Percentiles rank a stretch among this genome's conserved stretches.
phyloP scores from a whole-genome alignment of 2,888 invertebrate genomes.

The Eupithecia vulgata region DNA sequence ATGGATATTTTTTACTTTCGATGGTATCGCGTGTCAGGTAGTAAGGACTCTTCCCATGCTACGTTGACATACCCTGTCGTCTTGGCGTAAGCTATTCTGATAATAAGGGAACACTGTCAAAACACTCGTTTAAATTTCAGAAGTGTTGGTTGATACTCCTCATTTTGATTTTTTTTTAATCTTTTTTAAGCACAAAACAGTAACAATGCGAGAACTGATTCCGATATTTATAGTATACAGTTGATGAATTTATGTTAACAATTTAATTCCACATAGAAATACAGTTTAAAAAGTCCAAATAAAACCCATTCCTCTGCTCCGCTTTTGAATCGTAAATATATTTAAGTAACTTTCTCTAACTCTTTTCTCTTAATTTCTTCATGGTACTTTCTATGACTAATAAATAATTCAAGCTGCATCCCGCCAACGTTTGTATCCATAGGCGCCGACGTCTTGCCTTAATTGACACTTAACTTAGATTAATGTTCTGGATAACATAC shows the following conservation, averaged over 20 bases:
- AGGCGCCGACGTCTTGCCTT: conserved; percentile 38
- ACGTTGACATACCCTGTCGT: too few species aligned
- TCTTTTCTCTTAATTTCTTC: background rate
- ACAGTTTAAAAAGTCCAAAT: background rate
- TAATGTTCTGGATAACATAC: conserved; percentile 29
- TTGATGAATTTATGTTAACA: background rate
- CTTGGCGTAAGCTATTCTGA: background rate
- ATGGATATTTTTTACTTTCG: too few species aligned
- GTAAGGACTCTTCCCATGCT: too few species aligned
- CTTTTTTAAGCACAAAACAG: background rate
- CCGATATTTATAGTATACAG: background rate
- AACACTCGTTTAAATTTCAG: too few species aligned
- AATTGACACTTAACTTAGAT: conserved; percentile 44
- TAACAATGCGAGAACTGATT: background rate
- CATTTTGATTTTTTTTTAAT: too few species aligned
- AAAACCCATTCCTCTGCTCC: background rate
- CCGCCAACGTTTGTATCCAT: conserved; percentile 18
- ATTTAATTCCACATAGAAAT: too few species aligned
- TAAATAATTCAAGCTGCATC: conserved; percentile 18
- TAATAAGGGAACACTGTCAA: background rate
- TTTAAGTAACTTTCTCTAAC: background rate
- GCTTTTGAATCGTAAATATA: background rate
- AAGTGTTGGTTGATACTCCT: background rate
- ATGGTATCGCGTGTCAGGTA: too few species aligned
- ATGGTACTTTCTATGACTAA: background rate